phyloP scores from a whole-genome alignment of 2,888 invertebrate genomes.

The Parnassius orleans region DNA sequence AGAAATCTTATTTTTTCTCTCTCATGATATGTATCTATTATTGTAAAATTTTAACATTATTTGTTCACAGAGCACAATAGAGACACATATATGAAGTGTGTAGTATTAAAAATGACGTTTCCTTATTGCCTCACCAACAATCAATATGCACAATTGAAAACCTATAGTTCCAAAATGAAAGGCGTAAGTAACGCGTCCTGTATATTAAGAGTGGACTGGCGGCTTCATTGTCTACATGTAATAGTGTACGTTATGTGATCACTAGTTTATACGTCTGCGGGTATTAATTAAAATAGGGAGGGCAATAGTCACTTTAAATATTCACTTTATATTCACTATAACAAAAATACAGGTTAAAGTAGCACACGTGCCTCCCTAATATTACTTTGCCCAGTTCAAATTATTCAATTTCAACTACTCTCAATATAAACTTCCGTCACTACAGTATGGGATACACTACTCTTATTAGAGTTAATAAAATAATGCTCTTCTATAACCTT shows the following conservation, averaged over 20 bases:
- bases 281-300: conserved; percentile 5
- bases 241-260: not conserved
- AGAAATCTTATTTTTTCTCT: too few relatives aligned
- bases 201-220: not conserved
- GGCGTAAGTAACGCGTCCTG: conserved; percentile 5
- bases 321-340: conserved; percentile 29
- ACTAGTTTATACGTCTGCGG: not conserved
- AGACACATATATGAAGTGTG: too few relatives aligned
- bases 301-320: conserved; percentile 9
- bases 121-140: conserved; percentile 53
- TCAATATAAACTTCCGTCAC: conserved; percentile 63
- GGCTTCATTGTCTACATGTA: conserved; percentile 2
- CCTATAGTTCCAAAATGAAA: conserved; percentile 30
- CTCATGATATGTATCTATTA: too few relatives aligned
- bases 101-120: conserved; percentile 61
- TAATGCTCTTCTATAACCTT: conserved; percentile 8
- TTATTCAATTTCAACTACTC: conserved; percentile 64
- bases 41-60: too few relatives aligned
- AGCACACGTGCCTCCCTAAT: conserved; percentile 45
- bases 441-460: conserved; percentile 37
- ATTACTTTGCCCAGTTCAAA: conserved; percentile 59
- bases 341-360: conserved; percentile 38
- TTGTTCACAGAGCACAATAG: too few relatives aligned
- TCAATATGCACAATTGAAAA: conserved; percentile 54
- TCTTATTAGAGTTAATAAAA: conserved; percentile 23